phyloP scores from a whole-genome alignment of 2,797 vertebrate genomes.

The Hydrocynus forskahlii region DNA sequence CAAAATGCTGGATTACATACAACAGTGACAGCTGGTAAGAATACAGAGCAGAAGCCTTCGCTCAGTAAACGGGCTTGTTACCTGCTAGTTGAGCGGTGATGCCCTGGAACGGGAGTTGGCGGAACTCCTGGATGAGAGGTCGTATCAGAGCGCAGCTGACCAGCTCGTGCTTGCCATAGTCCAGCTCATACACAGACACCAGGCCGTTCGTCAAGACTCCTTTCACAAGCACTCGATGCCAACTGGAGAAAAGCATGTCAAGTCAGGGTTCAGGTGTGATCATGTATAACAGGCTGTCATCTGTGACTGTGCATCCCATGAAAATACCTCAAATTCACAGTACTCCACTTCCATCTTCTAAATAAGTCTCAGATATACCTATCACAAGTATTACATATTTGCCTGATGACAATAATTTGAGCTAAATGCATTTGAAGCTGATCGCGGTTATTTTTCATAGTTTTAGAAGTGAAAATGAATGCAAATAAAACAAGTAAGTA shows the following conservation, averaged over 20 bases:
- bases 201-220: conserved; percentile 88
- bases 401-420: too few relatives aligned
- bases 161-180: conserved; percentile 92
- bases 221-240: conserved; percentile 91
- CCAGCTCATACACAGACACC: conserved; percentile 90
- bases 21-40: background rate
- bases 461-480: too few relatives aligned
- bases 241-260: conserved; percentile 71
- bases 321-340: background rate
- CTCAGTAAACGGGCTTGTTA: conserved; percentile 58
- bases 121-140: conserved; percentile 83
- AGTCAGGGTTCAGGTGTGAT: background rate
- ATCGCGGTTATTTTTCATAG: too few relatives aligned
- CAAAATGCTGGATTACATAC: background rate
- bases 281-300: background rate
- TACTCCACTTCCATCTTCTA: background rate
- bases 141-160: conserved; percentile 83
- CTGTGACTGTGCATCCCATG: background rate
- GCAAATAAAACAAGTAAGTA: too few relatives aligned
- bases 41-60: background rate
- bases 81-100: conserved; percentile 92
- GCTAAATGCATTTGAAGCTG: too few relatives aligned
- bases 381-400: too few relatives aligned
- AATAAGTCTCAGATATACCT: background rate
- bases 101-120: conserved; percentile 90